Percentiles rank a stretch among this genome's conserved stretches.
These are phyloP conservation scores for Ceratitis capitata DNA, from an alignment of 1,140 invertebrate genomes.

Conservation along the genomic window DNA sequence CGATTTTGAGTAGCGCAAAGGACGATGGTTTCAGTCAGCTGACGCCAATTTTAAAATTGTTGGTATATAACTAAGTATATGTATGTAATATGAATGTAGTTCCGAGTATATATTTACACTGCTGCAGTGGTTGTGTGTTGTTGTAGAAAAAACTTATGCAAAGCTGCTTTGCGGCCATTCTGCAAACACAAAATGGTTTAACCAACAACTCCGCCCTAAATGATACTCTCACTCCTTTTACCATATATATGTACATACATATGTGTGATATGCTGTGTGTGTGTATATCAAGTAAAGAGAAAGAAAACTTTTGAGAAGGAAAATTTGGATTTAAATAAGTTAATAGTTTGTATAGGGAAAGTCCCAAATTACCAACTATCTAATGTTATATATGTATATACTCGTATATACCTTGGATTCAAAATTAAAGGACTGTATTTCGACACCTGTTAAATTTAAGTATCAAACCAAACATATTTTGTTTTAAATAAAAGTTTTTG, in stretches of 20 bases:
- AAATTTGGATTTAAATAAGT: neutral
- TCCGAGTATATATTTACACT: neutral
- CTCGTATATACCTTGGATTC: too few species aligned
- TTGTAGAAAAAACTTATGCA: neutral
- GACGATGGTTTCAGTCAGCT: neutral
- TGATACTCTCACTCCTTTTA: neutral
- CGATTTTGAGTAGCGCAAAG: neutral
- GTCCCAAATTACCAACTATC: too few species aligned
- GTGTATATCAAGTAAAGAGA: neutral
- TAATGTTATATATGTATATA: too few species aligned
- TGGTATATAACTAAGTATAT: neutral
- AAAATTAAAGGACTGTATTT: too few species aligned
- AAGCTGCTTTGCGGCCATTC: neutral
- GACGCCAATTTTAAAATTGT: neutral
- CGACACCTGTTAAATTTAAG: too few species aligned
- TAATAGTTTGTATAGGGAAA: too few species aligned
- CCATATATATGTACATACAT: neutral
- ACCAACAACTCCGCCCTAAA: neutral
- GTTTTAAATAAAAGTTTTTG: too few species aligned
- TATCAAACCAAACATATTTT: too few species aligned
- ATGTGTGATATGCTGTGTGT: neutral
- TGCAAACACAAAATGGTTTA: neutral
- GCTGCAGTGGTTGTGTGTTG: neutral
- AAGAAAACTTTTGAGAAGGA: neutral
- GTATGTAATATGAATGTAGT: too few species aligned